Percentiles rank a stretch among this genome's conserved stretches.
phyloP scores from a whole-genome alignment of 2,888 invertebrate species.

The Clivina fossor region DNA sequence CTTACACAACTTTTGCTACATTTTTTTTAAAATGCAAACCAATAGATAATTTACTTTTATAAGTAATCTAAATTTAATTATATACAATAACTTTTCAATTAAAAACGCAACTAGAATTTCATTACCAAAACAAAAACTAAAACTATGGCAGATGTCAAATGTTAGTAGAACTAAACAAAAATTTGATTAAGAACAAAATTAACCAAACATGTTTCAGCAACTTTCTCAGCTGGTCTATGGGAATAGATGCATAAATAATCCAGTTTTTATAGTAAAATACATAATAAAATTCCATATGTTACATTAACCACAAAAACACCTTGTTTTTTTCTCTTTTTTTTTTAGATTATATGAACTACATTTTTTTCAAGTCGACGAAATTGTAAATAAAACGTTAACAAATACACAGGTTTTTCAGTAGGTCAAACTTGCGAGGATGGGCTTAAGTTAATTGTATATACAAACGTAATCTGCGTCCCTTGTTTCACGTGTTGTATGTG shows the following conservation, averaged over 20 bases:
- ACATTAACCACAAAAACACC: background rate
- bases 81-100: too few species aligned
- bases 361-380: slow-evolving; percentile 34
- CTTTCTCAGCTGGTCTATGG: too few species aligned
- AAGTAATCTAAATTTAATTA: too few species aligned
- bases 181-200: background rate
- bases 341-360: too few species aligned
- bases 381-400: slow-evolving; percentile 39
- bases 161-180: background rate
- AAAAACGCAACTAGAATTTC: too few species aligned
- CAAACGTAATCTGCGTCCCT: slow-evolving; percentile 25
- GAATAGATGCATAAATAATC: too few species aligned
- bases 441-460: slow-evolving; percentile 38
- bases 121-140: too few species aligned
- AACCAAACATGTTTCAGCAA: too few species aligned
- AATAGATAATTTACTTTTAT: too few species aligned
- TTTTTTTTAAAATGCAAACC: too few species aligned
- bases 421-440: slow-evolving; percentile 44
- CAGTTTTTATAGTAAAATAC: background rate
- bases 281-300: slow-evolving; percentile 6
- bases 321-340: slow-evolving; percentile 35
- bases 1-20: too few species aligned
- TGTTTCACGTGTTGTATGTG: slow-evolving; percentile 24
- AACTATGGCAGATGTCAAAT: background rate
- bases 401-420: slow-evolving; percentile 42